Evolutionary conservation across 2,888 invertebrate species (phyloP).

Genomic region (Orthosia incerta): DNA sequence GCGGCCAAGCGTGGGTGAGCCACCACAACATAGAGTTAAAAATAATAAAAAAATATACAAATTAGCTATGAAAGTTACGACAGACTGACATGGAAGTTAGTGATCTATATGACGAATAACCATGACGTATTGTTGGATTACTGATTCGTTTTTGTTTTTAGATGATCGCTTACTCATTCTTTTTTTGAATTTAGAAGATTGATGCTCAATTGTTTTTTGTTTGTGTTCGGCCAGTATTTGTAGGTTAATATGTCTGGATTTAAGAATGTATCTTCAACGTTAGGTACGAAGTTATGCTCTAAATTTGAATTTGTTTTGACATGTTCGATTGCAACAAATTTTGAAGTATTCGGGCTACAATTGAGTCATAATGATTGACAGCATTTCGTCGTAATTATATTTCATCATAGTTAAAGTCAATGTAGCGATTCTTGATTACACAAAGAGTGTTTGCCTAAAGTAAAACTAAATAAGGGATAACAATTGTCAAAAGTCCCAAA

Average conservation of each 20-base stretch:
- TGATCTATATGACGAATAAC: conserved; percentile 20
- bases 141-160: conserved; percentile 8
- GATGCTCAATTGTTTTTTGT: conserved; percentile 12
- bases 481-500: no score
- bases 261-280: conserved; percentile 6
- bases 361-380: background rate
- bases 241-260: conserved; percentile 31
- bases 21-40: conserved; percentile 76
- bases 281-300: conserved; percentile 1
- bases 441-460: no score
- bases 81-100: conserved; percentile 46
- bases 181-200: background rate
- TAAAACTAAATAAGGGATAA: no score
- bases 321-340: background rate
- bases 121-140: conserved; percentile 15
- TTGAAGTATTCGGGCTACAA: background rate
- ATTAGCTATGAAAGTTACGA: conserved; percentile 52
- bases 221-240: conserved; percentile 6
- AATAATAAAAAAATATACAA: conserved; percentile 51
- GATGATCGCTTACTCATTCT: background rate
- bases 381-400: background rate
- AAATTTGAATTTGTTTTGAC: conserved; percentile 26
- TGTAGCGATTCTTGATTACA: background rate
- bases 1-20: conserved; percentile 82
- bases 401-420: no score